These are phyloP conservation scores for Prorops nasuta DNA, from an alignment of 1,140 invertebrate species.

Conservation along the genomic window DNA sequence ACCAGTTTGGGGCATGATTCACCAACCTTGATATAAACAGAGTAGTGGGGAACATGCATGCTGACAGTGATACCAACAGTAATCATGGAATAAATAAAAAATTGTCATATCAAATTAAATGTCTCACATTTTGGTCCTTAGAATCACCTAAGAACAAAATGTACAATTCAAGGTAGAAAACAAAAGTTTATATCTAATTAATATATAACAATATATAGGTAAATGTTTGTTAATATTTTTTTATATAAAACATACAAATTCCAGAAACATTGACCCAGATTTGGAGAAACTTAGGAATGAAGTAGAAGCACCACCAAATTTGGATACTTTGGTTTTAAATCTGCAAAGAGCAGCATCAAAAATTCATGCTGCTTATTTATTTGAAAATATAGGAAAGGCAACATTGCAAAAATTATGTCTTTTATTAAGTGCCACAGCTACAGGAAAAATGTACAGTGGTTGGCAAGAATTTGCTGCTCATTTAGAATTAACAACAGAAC, in stretches of 20 bases:
- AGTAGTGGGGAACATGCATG: constrained; percentile 12
- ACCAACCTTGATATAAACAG: constrained; percentile 15
- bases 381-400: constrained; percentile 31
- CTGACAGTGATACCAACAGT: no score
- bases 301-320: constrained; percentile 33
- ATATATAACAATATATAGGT: neutral
- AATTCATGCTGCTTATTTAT: constrained; percentile 39
- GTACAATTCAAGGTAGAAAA: constrained; percentile 5
- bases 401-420: constrained; percentile 38
- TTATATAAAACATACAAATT: constrained; percentile 13
- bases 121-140: no score
- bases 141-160: no score
- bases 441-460: constrained; percentile 35
- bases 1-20: constrained; percentile 9
- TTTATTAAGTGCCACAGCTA: constrained; percentile 35
- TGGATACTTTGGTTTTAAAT: constrained; percentile 27
- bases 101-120: no score
- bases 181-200: constrained; percentile 1
- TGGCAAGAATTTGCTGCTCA: constrained; percentile 40
- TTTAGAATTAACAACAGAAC: constrained; percentile 35
- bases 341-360: constrained; percentile 19
- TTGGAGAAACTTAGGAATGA: constrained; percentile 37
- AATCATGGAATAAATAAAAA: no score
- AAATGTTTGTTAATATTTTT: neutral
- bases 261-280: constrained; percentile 32